Conservation (phyloP, 2,888 invertebrate genomes). For the Ormyrus pomaceus region DNA sequence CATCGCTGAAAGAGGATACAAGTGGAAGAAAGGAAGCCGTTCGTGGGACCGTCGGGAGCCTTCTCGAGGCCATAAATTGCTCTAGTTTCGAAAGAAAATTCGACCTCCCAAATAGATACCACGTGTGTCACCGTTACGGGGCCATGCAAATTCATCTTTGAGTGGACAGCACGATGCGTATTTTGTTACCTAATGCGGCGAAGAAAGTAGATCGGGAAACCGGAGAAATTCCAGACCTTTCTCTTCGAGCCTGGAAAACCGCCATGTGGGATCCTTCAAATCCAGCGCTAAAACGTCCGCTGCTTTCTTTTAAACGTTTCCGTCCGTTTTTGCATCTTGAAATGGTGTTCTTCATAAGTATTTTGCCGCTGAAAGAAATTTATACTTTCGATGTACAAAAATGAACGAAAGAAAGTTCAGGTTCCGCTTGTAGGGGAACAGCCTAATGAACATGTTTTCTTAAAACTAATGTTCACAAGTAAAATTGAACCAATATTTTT, state of each 20-base stretch:
- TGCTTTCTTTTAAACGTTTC: too few species aligned
- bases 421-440: too few species aligned
- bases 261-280: not conserved
- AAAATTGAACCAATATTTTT: slow-evolving; percentile 13
- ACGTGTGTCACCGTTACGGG: slow-evolving; percentile 62
- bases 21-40: slow-evolving; percentile 39
- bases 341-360: too few species aligned
- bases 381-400: too few species aligned
- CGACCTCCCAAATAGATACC: slow-evolving; percentile 61
- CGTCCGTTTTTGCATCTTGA: too few species aligned
- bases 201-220: slow-evolving; percentile 52
- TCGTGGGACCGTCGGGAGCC: slow-evolving; percentile 53
- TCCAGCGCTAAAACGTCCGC: too few species aligned
- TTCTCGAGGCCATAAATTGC: slow-evolving; percentile 71
- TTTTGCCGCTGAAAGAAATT: too few species aligned
- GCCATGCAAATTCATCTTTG: slow-evolving; percentile 65
- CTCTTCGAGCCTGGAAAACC: slow-evolving; percentile 32
- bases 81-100: slow-evolving; percentile 68
- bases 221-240: slow-evolving; percentile 46
- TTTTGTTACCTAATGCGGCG: slow-evolving; percentile 42
- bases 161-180: slow-evolving; percentile 26
- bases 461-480: too few species aligned
- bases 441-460: too few species aligned
- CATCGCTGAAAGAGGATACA: slow-evolving; percentile 2
- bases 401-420: too few species aligned